phyloP scores from a whole-genome alignment of 1,140 invertebrate genomes.

The Drosophila nigromelanica region DNA sequence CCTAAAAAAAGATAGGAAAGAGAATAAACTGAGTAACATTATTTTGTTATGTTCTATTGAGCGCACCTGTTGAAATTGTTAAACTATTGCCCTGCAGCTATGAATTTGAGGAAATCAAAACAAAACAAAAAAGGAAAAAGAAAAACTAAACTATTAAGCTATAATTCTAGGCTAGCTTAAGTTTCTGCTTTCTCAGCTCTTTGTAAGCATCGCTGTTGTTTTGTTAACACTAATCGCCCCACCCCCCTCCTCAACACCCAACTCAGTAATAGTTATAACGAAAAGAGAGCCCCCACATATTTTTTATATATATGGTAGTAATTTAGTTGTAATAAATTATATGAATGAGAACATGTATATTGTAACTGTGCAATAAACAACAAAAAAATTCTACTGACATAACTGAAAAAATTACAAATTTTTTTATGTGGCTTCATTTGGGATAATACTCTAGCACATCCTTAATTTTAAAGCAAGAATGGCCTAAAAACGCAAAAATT shows the following conservation, averaged over 20 bases:
- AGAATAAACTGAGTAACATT: slow-evolving; percentile 31
- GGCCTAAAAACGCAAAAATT: background rate
- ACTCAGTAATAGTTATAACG: slow-evolving; percentile 54
- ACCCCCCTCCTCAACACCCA: slow-evolving; percentile 21
- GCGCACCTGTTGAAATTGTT: slow-evolving; percentile 71
- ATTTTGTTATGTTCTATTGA: slow-evolving; percentile 58
- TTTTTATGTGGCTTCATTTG: background rate
- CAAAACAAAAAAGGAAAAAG: slow-evolving; percentile 19
- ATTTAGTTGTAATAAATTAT: slow-evolving; percentile 78
- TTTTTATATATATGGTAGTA: slow-evolving; percentile 69
- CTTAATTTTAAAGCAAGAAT: background rate
- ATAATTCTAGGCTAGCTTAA: slow-evolving; percentile 50
- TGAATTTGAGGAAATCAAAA: slow-evolving; percentile 45
- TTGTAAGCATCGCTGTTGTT: slow-evolving; percentile 68
- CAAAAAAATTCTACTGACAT: slow-evolving; percentile 75
- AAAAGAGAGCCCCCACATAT: slow-evolving; percentile 53
- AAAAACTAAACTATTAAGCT: slow-evolving; percentile 52
- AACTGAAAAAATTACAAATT: slow-evolving; percentile 40
- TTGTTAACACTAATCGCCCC: slow-evolving; percentile 69
- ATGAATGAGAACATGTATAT: slow-evolving; percentile 81
- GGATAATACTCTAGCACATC: too few species aligned
- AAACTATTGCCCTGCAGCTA: slow-evolving; percentile 55
- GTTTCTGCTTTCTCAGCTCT: slow-evolving; percentile 45
- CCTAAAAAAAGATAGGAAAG: slow-evolving; percentile 33
- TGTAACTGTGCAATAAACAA: slow-evolving; percentile 83